Evolutionary conservation across 30 jellyfish, hydroid and myxozoan genomes (phyloP).

Genomic region (Aurelia sp.): DNA sequence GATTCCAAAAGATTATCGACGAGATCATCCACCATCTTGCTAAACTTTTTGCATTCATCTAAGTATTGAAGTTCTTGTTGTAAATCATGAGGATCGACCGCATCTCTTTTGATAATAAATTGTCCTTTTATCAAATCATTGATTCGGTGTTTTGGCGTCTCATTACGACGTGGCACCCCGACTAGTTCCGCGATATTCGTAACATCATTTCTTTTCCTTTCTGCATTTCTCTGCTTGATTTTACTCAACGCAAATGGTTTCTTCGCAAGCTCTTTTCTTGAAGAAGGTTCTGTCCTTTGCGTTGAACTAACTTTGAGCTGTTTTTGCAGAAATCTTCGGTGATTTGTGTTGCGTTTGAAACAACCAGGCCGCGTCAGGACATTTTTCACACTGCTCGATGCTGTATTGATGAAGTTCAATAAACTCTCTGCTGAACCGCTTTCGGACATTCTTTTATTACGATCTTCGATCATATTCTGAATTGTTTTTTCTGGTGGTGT

Average conservation of each 20-base stretch:
- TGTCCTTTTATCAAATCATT: background rate
- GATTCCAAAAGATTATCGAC: conserved; percentile 76
- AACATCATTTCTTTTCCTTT: background rate
- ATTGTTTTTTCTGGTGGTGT: background rate
- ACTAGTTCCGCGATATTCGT: background rate
- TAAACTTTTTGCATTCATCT: conserved; percentile 55
- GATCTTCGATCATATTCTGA: conserved; percentile 40
- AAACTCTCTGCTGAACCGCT: conserved; percentile 78
- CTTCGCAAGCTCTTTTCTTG: conserved; percentile 20
- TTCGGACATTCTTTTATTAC: conserved; percentile 29
- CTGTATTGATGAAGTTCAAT: conserved; percentile 83
- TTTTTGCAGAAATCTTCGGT: conserved; percentile 90
- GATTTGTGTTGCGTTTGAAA: conserved; percentile 96
- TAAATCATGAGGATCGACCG: background rate
- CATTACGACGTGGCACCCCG: conserved; percentile 1
- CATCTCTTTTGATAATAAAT: background rate
- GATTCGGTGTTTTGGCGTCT: background rate
- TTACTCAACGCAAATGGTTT: conserved; percentile 53
- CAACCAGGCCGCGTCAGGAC: conserved; percentile 96
- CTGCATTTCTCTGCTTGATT: conserved; percentile 20
- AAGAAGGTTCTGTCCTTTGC: conserved; percentile 7
- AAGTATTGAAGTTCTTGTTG: conserved; percentile 50
- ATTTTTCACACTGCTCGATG: conserved; percentile 90
- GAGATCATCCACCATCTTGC: conserved; percentile 65
- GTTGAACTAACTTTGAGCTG: conserved; percentile 69